phyloP scores from a whole-genome alignment of 2,797 vertebrate species.

The Acanthopagrus latus region DNA sequence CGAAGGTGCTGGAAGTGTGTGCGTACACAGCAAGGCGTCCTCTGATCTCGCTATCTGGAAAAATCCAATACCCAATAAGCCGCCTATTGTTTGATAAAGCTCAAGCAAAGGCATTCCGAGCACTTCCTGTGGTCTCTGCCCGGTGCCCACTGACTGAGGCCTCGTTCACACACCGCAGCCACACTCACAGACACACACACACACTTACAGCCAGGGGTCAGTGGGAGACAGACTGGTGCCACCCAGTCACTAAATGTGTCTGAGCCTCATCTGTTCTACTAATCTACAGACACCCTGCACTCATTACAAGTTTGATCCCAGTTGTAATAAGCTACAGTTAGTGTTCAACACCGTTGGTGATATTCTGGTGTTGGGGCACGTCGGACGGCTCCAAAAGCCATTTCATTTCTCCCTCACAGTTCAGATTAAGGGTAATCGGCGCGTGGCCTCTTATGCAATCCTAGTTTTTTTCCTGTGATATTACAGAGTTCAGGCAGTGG shows the following conservation, averaged over 20 bases:
- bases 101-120: slow-evolving; percentile 67
- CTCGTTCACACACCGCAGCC: slow-evolving; percentile 39
- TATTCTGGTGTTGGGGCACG: slow-evolving; percentile 45
- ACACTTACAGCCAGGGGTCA: slow-evolving; percentile 34
- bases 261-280: slow-evolving; percentile 20
- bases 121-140: slow-evolving; percentile 60
- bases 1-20: slow-evolving; percentile 48
- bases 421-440: slow-evolving; percentile 64
- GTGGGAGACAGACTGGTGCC: slow-evolving; percentile 42
- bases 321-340: slow-evolving; percentile 27
- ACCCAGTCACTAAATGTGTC: slow-evolving; percentile 31
- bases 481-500: slow-evolving; percentile 57
- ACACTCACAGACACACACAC: slow-evolving; percentile 17
- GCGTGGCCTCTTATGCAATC: slow-evolving; percentile 68
- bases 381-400: slow-evolving; percentile 40
- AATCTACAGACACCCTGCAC: slow-evolving; percentile 6
- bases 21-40: slow-evolving; percentile 28
- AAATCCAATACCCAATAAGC: slow-evolving; percentile 68
- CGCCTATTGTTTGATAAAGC: slow-evolving; percentile 70
- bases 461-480: slow-evolving; percentile 65
- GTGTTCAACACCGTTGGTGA: background rate
- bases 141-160: slow-evolving; percentile 43
- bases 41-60: slow-evolving; percentile 63
- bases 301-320: slow-evolving; percentile 25
- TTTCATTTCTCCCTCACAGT: slow-evolving; percentile 59